phyloP scores from a whole-genome alignment of 2,888 invertebrate species.

The Epinotia nisella region DNA sequence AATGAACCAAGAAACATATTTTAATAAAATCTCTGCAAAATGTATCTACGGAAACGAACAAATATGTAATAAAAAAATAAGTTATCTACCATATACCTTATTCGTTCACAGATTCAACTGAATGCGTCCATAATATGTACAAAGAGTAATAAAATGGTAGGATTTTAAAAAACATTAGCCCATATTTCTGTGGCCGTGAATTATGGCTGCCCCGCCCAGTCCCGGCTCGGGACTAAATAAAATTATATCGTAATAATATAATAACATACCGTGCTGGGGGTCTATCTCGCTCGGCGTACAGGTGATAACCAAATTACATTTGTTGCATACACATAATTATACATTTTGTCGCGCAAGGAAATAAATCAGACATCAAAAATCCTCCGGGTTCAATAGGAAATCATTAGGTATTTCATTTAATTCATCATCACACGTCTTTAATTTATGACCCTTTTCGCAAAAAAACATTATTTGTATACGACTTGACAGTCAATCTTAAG shows the following conservation, averaged over 20 bases:
- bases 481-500: no score
- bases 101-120: constrained; percentile 1
- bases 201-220: constrained; percentile 32
- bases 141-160: constrained; percentile 35
- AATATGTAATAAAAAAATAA: no score
- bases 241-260: constrained; percentile 33
- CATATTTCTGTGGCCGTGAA: constrained; percentile 38
- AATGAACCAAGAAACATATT: neutral
- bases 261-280: constrained; percentile 1
- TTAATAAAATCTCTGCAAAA: neutral
- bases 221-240: constrained; percentile 12
- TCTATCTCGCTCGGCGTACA: neutral
- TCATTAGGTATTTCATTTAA: no score
- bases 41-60: no score
- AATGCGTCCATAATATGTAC: constrained; percentile 3
- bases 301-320: constrained; percentile 1
- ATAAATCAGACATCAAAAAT: no score
- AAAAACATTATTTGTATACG: no score
- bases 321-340: neutral
- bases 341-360: neutral
- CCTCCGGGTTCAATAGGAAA: no score
- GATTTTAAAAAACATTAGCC: constrained; percentile 39
- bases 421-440: no score
- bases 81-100: neutral
- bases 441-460: no score